Conservation (phyloP, 2,888 invertebrate species). For the Cyaniris semiargus region DNA sequence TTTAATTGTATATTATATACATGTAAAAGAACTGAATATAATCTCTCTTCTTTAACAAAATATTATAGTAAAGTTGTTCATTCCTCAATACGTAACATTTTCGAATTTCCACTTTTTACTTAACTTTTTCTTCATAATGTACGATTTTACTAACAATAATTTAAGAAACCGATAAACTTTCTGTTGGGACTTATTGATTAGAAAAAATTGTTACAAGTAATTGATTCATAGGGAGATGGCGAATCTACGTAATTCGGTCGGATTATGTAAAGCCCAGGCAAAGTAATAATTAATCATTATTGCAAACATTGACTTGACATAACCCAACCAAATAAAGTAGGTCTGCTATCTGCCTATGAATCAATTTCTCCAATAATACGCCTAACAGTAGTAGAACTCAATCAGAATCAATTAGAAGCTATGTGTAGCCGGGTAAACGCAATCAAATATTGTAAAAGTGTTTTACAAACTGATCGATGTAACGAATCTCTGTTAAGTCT, state of each 20-base stretch:
- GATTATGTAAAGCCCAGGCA: background rate
- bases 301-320: background rate
- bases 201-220: background rate
- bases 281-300: background rate
- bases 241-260: background rate
- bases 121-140: constrained; percentile 14
- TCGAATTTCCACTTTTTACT: background rate
- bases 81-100: constrained; percentile 6
- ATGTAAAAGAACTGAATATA: constrained; percentile 33
- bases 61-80: background rate
- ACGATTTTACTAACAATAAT: background rate
- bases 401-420: background rate
- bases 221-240: background rate
- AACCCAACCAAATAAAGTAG: background rate
- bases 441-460: background rate
- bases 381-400: background rate
- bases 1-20: constrained; percentile 33
- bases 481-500: background rate
- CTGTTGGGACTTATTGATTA: background rate
- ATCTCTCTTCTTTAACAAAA: constrained; percentile 27
- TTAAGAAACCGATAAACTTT: background rate
- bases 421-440: background rate
- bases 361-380: background rate
- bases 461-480: background rate
- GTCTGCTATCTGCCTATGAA: background rate